Evolutionary conservation across 2,797 vertebrate species (phyloP), one percentile per base, ranked within the genome.

Genomic region (Cuculus canorus): DNA sequence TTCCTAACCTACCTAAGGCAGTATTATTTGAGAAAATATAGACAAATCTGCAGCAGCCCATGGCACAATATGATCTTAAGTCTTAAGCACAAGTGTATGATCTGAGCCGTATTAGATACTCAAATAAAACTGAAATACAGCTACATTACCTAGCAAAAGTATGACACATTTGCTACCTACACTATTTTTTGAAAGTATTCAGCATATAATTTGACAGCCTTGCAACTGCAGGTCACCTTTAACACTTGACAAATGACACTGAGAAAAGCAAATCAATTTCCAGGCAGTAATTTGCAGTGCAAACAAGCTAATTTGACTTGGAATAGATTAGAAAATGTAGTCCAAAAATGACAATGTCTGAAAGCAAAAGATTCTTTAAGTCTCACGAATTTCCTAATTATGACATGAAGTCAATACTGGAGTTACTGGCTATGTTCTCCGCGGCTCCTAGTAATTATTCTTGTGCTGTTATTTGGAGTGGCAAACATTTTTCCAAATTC

Each of bases 151-250:
- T 43, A 70, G 28, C 23, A 72, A 6, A 82, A 78, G 15, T 52
- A 72, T 69, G n/a, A 45, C 11, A 63, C 14, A 17, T 72, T 86
- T 54, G 70, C n/a, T 63, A 60, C 3, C 60, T 52, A 73, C 8
- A 8, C 9, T n/a, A 47, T 30, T 53, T 52, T 65, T 93, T 68
- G 41, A 78, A 17, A 77, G 16, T 50, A 75, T 43, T 63, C 37
- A 59, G 68, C 75, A 59, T 15, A 19, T 37, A 72, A 88, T 75
- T 54, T 82, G 65, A 91, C 71, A 96, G 70, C 54, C 61, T 39
- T 83, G 76, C 82, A 92, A 90, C 70, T 63, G 25, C 81, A 85
- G 85, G 66, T 90, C 94, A 92, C 75, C 90, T 95, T 88, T 91
- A 95, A 69, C 75, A 56, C n/a, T 61, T 85, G 60, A 93, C 71